Base-by-base conservation (phyloP, 2,797 vertebrate species). In the Crenichthys baileyi region DNA sequence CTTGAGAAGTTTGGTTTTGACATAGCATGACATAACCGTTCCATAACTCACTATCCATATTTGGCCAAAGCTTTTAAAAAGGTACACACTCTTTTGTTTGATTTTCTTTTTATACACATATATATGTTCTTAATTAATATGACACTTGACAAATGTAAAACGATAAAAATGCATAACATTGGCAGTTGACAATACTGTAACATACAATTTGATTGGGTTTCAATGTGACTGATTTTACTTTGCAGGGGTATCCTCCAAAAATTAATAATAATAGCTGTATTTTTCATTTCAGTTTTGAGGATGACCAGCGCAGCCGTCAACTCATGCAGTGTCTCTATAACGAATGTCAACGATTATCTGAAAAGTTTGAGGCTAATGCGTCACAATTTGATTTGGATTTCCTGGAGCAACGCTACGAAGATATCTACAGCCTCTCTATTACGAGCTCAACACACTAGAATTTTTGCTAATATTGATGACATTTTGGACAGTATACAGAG, bases 361-460 rank as follows among this genome's bases (percentile, higher is more conserved):
- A 70, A 13, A n/a, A 70, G 26, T 46, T 70, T 46, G 41, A 70
- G 67, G 67, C 41, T 26, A 70, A 70, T n/a, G 22, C 67, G 5
- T 70, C 41, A 46, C 22, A 70, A 46, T 70, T 70, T 70, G 67
- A 70, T 12, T 70, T 70, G 41, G 67, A 70, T 70, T 70, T 48
- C 5, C 41, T 70, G 12, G 41, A 70, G 22, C 67, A 70, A 70
- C 67, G 41, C 67, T 48, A 70, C 15, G 67, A 46, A 70, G 67
- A 70, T 9, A 70, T 70, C 67, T 70, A 48, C 41, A 70, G 13
- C 22, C n/a, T 70, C 41, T 70, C n/a, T 70, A 70, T 13, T 46
- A 26, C 22, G 8, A 26, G 67, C 67, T 70, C 67, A 70, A 70
- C 22, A 70, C 5, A 70, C 41, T 46, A 41, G 67, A 48, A 8